Evolutionary conservation across 2,888 invertebrate genomes (phyloP), one percentile per base, ranked within the genome.

Genomic region (Calliphora vomitoria): DNA sequence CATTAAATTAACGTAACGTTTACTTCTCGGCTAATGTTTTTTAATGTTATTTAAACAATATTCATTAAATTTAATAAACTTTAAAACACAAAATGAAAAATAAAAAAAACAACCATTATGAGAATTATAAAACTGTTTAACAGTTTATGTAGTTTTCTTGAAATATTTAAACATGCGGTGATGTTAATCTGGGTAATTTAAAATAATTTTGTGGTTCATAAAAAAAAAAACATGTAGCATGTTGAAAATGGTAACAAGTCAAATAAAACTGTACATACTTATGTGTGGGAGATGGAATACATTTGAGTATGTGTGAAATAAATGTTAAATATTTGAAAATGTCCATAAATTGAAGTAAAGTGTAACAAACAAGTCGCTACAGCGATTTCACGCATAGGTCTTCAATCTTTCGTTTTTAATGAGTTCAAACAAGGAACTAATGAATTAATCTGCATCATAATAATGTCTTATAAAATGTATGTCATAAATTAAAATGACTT

Each of bases 151-250:
- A 10, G 13, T 55, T 74, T 55, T 8, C 47, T 20, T 31, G 55
- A 44, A 82, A 58, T 25, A 3, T 64, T 66, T 74, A 5, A 66
- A 58, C 25, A 18, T 84, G 79, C 41, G 13, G 74, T 74, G 78
- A 86, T 86, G 72, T 72, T 86, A 60, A 82, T 86, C 74, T 74
- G n/a, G 72, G 60, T 74, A 78, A 86, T 86, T 82, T 82, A 68
- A 82, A 79, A 50, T 68, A 74, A 80, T 85, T 68, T 85, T 85
- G 10, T 84, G n/a, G 41, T 74, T 68, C 58, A 74, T 60, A 35
- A 76, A 60, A 79, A 76, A 60, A 79, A 38, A 66, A 25, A 13
- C 31, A 69, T 82, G 25, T 41, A 47, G 55, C 20, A 62, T 3
- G 35, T 80, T 80, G 35, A 15, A 55, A 80, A 72, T 41, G 47